These are phyloP conservation scores for Scatophagus argus DNA, from an alignment of 2,113 vertebrate genomes.

Conservation along the genomic window DNA sequence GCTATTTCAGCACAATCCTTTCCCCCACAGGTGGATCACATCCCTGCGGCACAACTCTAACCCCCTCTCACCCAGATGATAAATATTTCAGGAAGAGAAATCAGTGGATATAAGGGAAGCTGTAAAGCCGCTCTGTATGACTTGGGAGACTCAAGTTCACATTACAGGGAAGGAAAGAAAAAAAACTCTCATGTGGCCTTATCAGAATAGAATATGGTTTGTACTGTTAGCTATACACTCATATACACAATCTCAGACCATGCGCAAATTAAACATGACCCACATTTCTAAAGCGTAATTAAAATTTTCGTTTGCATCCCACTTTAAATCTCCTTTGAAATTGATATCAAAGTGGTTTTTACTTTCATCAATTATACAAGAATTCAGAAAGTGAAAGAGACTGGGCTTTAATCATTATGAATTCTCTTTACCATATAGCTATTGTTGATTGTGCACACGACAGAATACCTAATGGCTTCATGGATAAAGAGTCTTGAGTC, in stretches of 20 bases:
- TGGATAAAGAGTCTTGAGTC: not conserved
- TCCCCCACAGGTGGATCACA: slow-evolving; percentile 74
- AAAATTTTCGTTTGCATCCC: not conserved
- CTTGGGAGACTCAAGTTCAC: slow-evolving; percentile 61
- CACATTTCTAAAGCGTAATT: not conserved
- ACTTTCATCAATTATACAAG: slow-evolving; percentile 26
- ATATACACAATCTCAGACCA: not conserved
- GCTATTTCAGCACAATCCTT: slow-evolving; percentile 74
- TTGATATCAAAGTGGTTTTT: slow-evolving; percentile 19
- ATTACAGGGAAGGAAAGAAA: slow-evolving; percentile 32
- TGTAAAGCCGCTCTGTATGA: slow-evolving; percentile 58
- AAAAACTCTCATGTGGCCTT: slow-evolving; percentile 44
- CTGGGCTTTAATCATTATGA: slow-evolving; percentile 6
- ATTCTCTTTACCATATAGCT: not conserved
- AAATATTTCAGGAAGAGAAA: slow-evolving; percentile 78
- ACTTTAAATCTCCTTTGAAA: slow-evolving; percentile 27
- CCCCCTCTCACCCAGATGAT: slow-evolving; percentile 67
- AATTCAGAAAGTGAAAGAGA: slow-evolving; percentile 12
- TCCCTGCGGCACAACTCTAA: slow-evolving; percentile 69
- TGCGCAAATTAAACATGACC: not conserved
- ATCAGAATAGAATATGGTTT: slow-evolving; percentile 28
- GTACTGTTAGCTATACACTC: not conserved
- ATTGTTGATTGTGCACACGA: not conserved
- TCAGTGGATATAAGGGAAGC: slow-evolving; percentile 67
- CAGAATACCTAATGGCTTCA: not conserved